Evolutionary conservation across 2,888 invertebrate genomes (phyloP).

Genomic region (Agrochola macilenta): DNA sequence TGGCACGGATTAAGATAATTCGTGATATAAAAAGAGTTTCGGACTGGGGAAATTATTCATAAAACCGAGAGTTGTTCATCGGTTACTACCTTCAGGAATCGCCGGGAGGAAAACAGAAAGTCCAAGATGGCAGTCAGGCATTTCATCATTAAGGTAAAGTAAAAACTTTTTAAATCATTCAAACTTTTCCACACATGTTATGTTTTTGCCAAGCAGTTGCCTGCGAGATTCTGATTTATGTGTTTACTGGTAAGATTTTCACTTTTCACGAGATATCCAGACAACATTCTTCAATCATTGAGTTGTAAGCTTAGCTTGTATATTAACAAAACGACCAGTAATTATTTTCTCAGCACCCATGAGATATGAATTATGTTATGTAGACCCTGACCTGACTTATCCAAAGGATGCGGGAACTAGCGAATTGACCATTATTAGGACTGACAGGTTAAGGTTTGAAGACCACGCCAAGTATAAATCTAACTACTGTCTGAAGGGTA

Average conservation of each 20-base stretch:
- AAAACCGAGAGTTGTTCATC: slow-evolving; percentile 55
- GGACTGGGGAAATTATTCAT: slow-evolving; percentile 69
- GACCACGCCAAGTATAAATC: slow-evolving; percentile 9
- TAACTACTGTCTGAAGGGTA: slow-evolving; percentile 1
- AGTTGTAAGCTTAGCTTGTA: neutral
- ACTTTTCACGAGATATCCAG: too few species aligned
- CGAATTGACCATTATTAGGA: slow-evolving; percentile 44
- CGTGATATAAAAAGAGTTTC: slow-evolving; percentile 80
- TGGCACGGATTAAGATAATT: slow-evolving; percentile 76
- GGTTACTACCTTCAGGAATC: slow-evolving; percentile 29
- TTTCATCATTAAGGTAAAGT: slow-evolving; percentile 68
- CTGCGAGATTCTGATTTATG: neutral
- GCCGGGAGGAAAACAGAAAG: neutral
- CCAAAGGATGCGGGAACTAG: slow-evolving; percentile 16
- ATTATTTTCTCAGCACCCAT: neutral
- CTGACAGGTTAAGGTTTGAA: slow-evolving; percentile 46
- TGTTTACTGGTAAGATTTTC: neutral
- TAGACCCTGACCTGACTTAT: slow-evolving; percentile 30
- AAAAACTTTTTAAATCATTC: too few species aligned
- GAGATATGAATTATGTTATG: neutral
- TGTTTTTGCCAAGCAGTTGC: neutral
- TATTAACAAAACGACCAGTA: neutral
- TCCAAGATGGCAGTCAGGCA: slow-evolving; percentile 58
- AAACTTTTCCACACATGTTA: too few species aligned
- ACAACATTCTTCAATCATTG: neutral